A percentile compares a stretch with the other conserved stretches of the same genome.
Evolutionary conservation across 2,888 invertebrate species (phyloP).

Genomic region (Cheilosia urbana): DNA sequence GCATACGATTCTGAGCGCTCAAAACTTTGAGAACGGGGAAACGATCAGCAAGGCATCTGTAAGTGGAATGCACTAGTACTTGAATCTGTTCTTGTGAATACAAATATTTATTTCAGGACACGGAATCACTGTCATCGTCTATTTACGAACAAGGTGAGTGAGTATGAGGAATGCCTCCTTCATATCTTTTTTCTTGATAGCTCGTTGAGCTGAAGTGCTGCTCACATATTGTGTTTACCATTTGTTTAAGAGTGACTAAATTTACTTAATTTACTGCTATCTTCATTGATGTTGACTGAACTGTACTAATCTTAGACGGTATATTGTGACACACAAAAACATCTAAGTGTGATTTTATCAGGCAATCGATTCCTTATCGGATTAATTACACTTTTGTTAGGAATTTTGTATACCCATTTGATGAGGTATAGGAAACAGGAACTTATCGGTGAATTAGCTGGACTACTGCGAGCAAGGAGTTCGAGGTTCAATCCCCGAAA

Average conservation of each 20-base stretch:
- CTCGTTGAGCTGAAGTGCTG: neutral
- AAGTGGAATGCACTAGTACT: neutral
- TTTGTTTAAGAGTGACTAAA: conserved; percentile 1
- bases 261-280: too few relatives aligned
- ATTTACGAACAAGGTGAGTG: conserved; percentile 74
- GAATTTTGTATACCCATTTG: too few relatives aligned
- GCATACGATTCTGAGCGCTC: conserved; percentile 94
- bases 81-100: neutral
- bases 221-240: neutral
- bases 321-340: neutral
- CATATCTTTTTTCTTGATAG: neutral
- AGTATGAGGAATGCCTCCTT: too few relatives aligned
- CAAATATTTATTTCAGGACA: conserved; percentile 77
- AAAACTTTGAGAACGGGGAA: conserved; percentile 81
- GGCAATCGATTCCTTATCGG: too few relatives aligned
- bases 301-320: too few relatives aligned
- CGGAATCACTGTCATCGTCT: conserved; percentile 79
- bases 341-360: neutral
- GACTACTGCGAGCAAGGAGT: too few relatives aligned
- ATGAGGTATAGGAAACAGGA: too few relatives aligned
- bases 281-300: neutral
- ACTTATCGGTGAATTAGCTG: too few relatives aligned
- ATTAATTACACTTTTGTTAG: too few relatives aligned
- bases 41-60: conserved; percentile 28
- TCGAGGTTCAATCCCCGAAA: too few relatives aligned